Conservation (phyloP, 2,113 vertebrate genomes). For the Melanostigma gelatinosum region DNA sequence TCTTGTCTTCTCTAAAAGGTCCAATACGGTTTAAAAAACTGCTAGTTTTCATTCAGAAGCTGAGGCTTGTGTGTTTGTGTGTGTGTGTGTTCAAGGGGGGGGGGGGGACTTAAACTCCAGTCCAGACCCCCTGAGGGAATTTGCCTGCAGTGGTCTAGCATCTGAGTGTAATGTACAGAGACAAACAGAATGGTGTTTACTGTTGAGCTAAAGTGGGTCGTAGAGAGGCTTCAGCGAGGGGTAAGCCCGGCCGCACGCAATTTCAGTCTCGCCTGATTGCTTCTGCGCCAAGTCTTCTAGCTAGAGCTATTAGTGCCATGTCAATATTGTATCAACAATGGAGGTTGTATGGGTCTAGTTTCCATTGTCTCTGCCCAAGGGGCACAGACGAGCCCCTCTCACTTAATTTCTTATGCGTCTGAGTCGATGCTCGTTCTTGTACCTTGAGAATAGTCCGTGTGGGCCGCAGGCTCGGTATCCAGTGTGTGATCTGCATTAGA, state of each 20-base stretch:
- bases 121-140: slow-evolving; percentile 54
- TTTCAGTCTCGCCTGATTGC: slow-evolving; percentile 65
- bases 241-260: slow-evolving; percentile 60
- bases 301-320: slow-evolving; percentile 73
- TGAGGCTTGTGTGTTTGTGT: neutral
- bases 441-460: slow-evolving; percentile 42
- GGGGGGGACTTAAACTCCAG: slow-evolving; percentile 24
- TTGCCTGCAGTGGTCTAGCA: slow-evolving; percentile 57
- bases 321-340: slow-evolving; percentile 78
- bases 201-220: slow-evolving; percentile 72
- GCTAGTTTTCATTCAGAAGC: slow-evolving; percentile 38
- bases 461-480: neutral
- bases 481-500: slow-evolving; percentile 5
- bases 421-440: slow-evolving; percentile 48
- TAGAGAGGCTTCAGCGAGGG: slow-evolving; percentile 35
- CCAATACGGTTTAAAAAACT: slow-evolving; percentile 28
- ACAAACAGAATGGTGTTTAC: slow-evolving; percentile 74
- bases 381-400: slow-evolving; percentile 35
- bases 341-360: slow-evolving; percentile 32
- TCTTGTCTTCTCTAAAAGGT: slow-evolving; percentile 16
- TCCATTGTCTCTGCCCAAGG: slow-evolving; percentile 49
- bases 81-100: neutral
- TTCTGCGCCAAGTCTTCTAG: slow-evolving; percentile 38
- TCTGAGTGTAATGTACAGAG: slow-evolving; percentile 73
- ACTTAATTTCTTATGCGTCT: slow-evolving; percentile 45